phyloP scores from a whole-genome alignment of 2,888 invertebrate species.

The Noctua janthe region DNA sequence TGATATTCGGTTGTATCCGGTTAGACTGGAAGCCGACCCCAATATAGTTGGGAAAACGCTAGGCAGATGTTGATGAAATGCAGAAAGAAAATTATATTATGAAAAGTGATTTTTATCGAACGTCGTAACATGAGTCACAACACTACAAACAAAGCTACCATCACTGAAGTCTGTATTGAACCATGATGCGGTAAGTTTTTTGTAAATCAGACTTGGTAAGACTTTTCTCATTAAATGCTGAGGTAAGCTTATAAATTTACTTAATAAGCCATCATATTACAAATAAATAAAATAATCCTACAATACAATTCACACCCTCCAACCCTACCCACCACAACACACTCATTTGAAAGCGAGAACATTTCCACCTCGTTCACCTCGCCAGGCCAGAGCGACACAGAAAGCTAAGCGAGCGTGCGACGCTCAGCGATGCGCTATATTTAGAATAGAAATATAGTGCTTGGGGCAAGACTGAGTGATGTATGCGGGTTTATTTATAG shows the following conservation, averaged over 20 bases:
- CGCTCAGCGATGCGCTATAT: constrained; percentile 23
- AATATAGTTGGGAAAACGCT: no score
- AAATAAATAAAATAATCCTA: not conserved
- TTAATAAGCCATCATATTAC: not conserved
- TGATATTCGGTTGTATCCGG: no score
- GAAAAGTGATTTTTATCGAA: no score
- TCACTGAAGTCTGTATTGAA: not conserved
- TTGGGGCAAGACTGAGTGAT: constrained; percentile 2
- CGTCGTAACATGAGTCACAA: not conserved
- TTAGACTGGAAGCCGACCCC: no score
- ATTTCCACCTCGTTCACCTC: constrained; percentile 42
- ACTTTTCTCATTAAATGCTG: not conserved
- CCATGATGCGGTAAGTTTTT: not conserved
- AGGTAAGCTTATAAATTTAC: not conserved
- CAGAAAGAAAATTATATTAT: no score
- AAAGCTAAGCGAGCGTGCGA: constrained; percentile 52
- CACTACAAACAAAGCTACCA: not conserved
- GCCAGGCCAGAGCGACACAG: constrained; percentile 41
- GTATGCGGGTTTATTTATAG: not conserved
- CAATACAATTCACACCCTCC: not conserved
- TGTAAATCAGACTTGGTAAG: no score
- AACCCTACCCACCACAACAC: not conserved
- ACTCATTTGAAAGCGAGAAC: constrained; percentile 40
- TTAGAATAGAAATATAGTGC: constrained; percentile 37
- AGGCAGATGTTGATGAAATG: no score